Evolutionary conservation across 2,888 invertebrate genomes (phyloP).

Genomic region (Calameuta pallipes): DNA sequence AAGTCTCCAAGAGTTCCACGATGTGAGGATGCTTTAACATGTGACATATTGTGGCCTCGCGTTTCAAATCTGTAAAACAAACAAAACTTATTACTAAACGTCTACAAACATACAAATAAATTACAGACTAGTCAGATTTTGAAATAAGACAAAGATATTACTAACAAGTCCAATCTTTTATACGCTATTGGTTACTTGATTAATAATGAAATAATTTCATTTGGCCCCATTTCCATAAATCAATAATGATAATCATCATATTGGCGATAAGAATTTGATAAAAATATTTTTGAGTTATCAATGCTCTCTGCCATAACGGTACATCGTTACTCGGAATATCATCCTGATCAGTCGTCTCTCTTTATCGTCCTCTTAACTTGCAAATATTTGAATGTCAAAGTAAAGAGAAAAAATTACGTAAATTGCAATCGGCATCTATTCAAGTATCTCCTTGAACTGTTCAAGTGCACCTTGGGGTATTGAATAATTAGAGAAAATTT

Average conservation of each 20-base stretch:
- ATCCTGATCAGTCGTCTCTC: not conserved
- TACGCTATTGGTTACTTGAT: not conserved
- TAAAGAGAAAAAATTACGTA: not conserved
- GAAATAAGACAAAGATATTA: no score
- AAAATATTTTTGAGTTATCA: not conserved
- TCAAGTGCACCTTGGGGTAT: not conserved
- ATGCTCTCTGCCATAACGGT: not conserved
- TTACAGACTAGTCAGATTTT: no score
- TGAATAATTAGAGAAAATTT: not conserved
- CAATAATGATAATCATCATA: not conserved
- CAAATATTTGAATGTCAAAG: not conserved
- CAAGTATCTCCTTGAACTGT: not conserved
- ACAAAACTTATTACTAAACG: not conserved
- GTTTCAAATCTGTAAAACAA: slow-evolving; percentile 87
- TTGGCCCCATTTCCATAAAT: not conserved
- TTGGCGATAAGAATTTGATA: not conserved
- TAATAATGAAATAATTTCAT: not conserved
- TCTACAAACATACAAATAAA: not conserved
- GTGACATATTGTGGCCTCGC: slow-evolving; percentile 98
- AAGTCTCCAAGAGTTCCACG: slow-evolving; percentile 96
- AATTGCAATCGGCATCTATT: not conserved
- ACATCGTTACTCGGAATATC: not conserved
- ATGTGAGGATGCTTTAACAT: slow-evolving; percentile 99
- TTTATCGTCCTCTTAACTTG: not conserved
- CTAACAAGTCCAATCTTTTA: not conserved